Percentiles rank a stretch among this genome's conserved stretches.
These are phyloP conservation scores for Coremacera marginata DNA, from an alignment of 2,888 invertebrate genomes.

Conservation along the genomic window DNA sequence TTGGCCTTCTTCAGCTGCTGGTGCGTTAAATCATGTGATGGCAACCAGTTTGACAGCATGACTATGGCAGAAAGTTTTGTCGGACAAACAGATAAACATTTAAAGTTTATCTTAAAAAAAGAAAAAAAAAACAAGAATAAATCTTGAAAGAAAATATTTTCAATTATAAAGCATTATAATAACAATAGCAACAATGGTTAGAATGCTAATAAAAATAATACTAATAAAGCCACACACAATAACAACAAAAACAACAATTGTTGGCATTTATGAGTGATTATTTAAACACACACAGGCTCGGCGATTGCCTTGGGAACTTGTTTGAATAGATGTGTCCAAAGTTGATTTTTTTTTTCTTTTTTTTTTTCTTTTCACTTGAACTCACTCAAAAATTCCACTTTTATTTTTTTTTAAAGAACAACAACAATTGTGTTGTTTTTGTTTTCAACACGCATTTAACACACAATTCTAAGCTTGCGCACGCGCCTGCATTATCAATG, in stretches of 20 bases:
- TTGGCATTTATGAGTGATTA: not conserved
- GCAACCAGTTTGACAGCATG: conserved; percentile 29
- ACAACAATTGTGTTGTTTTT: too few species aligned
- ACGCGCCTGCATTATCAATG: not conserved
- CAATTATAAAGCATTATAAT: not conserved
- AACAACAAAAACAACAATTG: conserved; percentile 1
- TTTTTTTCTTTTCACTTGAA: not conserved
- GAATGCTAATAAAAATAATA: not conserved
- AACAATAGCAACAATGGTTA: not conserved
- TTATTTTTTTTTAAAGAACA: not conserved
- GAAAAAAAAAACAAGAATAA: not conserved
- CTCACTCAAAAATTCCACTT: not conserved
- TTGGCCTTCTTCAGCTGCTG: conserved; percentile 29
- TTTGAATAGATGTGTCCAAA: not conserved
- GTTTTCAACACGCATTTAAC: too few species aligned
- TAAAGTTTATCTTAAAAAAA: not conserved
- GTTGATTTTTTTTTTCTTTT: not conserved
- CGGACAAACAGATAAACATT: not conserved
- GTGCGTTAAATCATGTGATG: conserved; percentile 23
- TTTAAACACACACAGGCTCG: not conserved
- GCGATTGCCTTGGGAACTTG: not conserved
- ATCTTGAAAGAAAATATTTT: not conserved
- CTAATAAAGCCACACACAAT: not conserved
- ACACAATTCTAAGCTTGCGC: not conserved
- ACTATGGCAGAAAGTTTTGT: not conserved